Evolutionary conservation across 2,888 invertebrate species (phyloP), one percentile per base, ranked within the genome.

Genomic region (Xestoiulus laeticollis): DNA sequence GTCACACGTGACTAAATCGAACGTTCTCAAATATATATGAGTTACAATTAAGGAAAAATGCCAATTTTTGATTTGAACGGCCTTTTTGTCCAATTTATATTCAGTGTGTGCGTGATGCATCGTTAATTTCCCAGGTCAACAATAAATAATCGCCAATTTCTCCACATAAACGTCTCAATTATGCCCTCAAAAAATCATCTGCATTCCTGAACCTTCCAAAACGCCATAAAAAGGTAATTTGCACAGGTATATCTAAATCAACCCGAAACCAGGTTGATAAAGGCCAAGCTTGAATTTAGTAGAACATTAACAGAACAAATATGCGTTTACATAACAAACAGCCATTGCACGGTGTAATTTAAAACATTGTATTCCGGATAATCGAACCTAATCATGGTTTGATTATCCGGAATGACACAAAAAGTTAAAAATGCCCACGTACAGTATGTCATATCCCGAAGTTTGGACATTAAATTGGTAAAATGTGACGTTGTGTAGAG

Each of bases 81-180:
- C 59, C 19, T n/a, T 59, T 59, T 59, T 59, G 4, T 19, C 59
- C 59, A 3, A 22, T 22, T 59, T 59, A 59, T 59, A 59, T 59
- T 38, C 22, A 59, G 59, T 38, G 38, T 38, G 8, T 22, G n/a
- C 10, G 59, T 59, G 59, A 59, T 59, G 59, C 59, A 59, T 59
- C 59, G 59, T 59, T 59, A 59, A 59, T 59, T 59, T 59, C 59
- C 22, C 59, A 59, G 59, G 59, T 59, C 59, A 59, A 22, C 59
- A 59, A 59, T 59, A 59, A 59, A 59, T 59, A 59, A 59, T 59
- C 8, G 38, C 6, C n/a, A n/a, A 59, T 59, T 59, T n/a, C n/a
- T 59, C 22, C 59, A 59, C 59, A 59, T 59, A 59, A 59, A 59
- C 59, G 59, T n/a, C 59, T 59, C 59, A 59, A 59, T 59, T 59